Evolutionary conservation across 2,113 vertebrate genomes (phyloP).

Genomic region (Lophochroa leadbeateri): DNA sequence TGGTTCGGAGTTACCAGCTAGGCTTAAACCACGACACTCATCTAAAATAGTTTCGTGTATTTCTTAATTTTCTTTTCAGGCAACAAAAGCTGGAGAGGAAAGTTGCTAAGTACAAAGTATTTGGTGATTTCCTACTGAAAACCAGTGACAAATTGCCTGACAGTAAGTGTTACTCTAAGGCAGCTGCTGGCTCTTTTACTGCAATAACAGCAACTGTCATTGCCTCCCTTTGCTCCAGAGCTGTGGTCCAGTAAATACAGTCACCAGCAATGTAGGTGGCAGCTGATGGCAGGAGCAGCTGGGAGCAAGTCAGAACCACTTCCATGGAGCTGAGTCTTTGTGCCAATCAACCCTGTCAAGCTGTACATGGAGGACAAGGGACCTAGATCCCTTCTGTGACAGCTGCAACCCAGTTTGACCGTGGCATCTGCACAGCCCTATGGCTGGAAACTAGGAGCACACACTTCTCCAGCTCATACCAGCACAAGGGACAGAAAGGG

Average conservation of each 20-base stretch:
- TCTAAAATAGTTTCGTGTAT: background rate
- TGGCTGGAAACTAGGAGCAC: background rate
- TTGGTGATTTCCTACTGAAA: constrained; percentile 77
- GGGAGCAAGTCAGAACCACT: background rate
- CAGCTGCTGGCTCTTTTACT: background rate
- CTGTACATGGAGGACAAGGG: background rate
- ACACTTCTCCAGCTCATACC: background rate
- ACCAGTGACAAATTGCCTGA: constrained; percentile 73
- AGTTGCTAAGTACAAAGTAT: constrained; percentile 70
- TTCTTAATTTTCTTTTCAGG: constrained; percentile 55
- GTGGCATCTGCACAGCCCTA: background rate
- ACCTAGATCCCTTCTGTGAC: background rate
- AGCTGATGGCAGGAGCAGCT: background rate
- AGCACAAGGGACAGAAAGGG: background rate
- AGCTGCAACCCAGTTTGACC: background rate
- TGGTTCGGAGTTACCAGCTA: too few relatives aligned
- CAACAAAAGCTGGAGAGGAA: constrained; percentile 69
- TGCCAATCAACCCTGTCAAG: background rate
- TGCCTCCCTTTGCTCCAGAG: background rate
- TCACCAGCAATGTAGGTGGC: background rate
- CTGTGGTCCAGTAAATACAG: background rate
- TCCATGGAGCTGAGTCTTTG: background rate
- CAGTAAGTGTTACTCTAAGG: constrained; percentile 47
- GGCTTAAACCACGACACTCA: background rate
- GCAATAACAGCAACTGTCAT: background rate